A percentile compares a stretch with the other conserved stretches of the same genome.
Conservation (phyloP, 2,113 vertebrate species). For the Dendropsophus ebraccatus region DNA sequence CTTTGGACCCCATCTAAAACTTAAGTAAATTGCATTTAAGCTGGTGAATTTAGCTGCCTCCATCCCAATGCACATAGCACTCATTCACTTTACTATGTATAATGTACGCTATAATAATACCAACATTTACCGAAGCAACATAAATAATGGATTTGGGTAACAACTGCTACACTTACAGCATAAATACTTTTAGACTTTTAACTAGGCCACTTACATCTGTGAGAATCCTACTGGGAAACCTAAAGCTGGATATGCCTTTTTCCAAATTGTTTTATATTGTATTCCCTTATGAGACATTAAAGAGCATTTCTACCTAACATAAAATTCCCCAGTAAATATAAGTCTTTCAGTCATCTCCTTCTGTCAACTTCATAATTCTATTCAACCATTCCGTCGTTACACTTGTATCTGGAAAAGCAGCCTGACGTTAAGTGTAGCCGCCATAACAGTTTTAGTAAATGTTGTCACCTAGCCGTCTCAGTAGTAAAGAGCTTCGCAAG, state of each 20-base stretch:
- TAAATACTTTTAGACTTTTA: not conserved
- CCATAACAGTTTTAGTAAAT: not conserved
- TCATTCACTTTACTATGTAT: not conserved
- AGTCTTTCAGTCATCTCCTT: not conserved
- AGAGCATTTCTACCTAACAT: not conserved
- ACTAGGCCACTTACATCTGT: not conserved
- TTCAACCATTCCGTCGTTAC: not conserved
- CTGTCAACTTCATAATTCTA: not conserved
- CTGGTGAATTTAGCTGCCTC: not conserved
- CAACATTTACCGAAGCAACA: slow-evolving; percentile 4
- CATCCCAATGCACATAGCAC: not conserved
- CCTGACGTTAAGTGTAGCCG: not conserved
- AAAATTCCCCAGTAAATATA: not conserved
- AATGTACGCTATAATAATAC: not conserved
- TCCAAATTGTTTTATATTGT: slow-evolving; percentile 22
- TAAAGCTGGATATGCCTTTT: slow-evolving; percentile 6
- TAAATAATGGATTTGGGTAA: slow-evolving; percentile 26
- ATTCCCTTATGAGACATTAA: not conserved
- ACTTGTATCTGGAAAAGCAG: not conserved
- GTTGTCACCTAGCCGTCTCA: not conserved
- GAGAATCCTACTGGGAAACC: not conserved
- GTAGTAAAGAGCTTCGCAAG: not conserved
- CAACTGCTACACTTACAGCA: not conserved
- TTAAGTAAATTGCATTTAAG: not conserved
- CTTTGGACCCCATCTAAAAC: not conserved